Percentiles rank a stretch among this genome's conserved stretches.
phyloP scores from a whole-genome alignment of 2,113 vertebrate species.

The Gorsachius goisagi region DNA sequence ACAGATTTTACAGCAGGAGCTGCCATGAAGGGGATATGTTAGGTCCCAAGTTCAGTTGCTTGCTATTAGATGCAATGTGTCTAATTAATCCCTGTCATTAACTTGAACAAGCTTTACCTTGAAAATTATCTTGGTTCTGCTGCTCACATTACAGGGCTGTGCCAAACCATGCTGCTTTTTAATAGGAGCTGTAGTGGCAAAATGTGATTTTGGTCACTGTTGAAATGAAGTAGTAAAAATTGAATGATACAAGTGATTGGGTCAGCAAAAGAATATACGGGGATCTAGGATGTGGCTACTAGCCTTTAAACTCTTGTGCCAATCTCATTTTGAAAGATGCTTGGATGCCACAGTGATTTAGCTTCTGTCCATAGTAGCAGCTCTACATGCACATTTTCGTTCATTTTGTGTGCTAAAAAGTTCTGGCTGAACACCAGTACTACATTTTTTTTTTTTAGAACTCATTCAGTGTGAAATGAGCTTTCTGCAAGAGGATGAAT shows the following conservation, averaged over 20 bases:
- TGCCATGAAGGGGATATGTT: background rate
- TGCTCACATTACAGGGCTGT: background rate
- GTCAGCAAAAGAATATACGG: background rate
- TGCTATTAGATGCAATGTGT: background rate
- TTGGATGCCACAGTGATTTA: background rate
- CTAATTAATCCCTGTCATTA: background rate
- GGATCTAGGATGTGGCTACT: background rate
- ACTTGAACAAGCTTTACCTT: background rate
- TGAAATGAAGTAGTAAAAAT: background rate
- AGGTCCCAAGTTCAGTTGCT: background rate
- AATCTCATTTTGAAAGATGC: background rate
- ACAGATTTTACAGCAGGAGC: background rate
- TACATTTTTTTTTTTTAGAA: background rate
- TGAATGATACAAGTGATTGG: background rate
- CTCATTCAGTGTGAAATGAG: background rate
- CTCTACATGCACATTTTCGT: background rate
- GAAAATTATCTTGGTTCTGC: background rate
- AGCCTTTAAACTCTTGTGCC: background rate
- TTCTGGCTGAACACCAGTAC: background rate
- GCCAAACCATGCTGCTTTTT: background rate
- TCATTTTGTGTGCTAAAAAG: background rate
- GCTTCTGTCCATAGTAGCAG: background rate
- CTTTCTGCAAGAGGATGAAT: background rate
- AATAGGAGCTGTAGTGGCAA: background rate
- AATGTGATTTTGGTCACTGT: background rate